Conservation (phyloP, 2,888 invertebrate species). For the Listrodromus nycthemerus region DNA sequence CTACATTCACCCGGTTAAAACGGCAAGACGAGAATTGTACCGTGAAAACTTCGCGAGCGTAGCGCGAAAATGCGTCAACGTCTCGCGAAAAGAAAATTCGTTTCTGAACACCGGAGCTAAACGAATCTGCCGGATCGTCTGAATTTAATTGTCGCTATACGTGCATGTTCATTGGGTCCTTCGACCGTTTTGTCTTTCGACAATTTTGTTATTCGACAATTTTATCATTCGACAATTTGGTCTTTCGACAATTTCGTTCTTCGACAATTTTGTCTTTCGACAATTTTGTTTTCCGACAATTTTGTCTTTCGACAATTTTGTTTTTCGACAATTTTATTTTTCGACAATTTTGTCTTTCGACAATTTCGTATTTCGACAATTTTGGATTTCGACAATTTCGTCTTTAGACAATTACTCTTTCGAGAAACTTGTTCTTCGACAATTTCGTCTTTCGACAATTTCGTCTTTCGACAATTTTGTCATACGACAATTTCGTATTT, state of each 20-base stretch:
- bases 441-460: background rate
- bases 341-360: background rate
- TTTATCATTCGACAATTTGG: background rate
- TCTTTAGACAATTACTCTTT: background rate
- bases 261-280: background rate
- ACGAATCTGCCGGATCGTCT: background rate
- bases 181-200: background rate
- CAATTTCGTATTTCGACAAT: background rate
- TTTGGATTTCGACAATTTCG: background rate
- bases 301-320: background rate
- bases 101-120: background rate
- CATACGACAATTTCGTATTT: background rate
- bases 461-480: background rate
- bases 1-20: constrained; percentile 80
- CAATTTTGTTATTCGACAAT: background rate
- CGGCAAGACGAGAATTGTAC: constrained; percentile 23
- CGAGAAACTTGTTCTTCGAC: too few species aligned
- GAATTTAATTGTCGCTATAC: background rate
- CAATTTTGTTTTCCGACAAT: background rate
- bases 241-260: background rate
- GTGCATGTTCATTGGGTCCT: too few species aligned
- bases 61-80: constrained; percentile 30
- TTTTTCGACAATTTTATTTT: background rate
- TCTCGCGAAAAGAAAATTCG: constrained; percentile 24
- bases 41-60: constrained; percentile 37